Evolutionary conservation across 1,140 invertebrate genomes (phyloP), one percentile per base, ranked within the genome.

Genomic region (Monochamus saltuarius): DNA sequence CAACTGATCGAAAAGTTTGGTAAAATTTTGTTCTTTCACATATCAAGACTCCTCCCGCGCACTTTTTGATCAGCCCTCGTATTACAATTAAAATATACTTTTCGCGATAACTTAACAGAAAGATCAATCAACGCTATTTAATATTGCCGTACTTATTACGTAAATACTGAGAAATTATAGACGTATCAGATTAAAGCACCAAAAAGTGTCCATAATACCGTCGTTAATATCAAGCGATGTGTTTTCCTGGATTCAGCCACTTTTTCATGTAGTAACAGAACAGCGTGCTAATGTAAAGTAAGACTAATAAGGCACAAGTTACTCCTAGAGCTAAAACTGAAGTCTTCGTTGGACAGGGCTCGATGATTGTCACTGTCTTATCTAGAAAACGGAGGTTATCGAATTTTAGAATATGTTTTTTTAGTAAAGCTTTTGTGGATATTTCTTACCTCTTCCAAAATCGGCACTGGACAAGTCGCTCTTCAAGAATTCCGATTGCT

Each of bases 191-290:
- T 39, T 40, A 16, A 38, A 46, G 13, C 42, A 57, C 42, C 56
- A 49, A n/a, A 39, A 45, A 37, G 45, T 49, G 56, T 57, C 45
- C 49, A 35, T 56, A 6, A 16, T 13, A 19, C 9, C 6, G 13
- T 45, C 19, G 13, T 43, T 8, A 10, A 34, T 1, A 42, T 84
- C 84, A 90, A 71, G 87, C 84, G 80, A 91, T 84, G 74, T 89
- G 87, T 77, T 93, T 93, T 57, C 86, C 83, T 14, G 90, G 90
- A 65, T 86, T 83, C 75, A 92, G 82, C 90, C 91, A 94, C 75
- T 92, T 92, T 74, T 90, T 91, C 88, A 92, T 92, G 81, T 91
- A 92, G 78, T 93, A 93, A 76, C 89, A 92, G 81, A 92, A 92
- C 63, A 94, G 83, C 19, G 91, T 94, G 53, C 88, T 89, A 69